Evolutionary conservation across 2,113 vertebrate genomes (phyloP).

Genomic region (Oostethus manadensis): DNA sequence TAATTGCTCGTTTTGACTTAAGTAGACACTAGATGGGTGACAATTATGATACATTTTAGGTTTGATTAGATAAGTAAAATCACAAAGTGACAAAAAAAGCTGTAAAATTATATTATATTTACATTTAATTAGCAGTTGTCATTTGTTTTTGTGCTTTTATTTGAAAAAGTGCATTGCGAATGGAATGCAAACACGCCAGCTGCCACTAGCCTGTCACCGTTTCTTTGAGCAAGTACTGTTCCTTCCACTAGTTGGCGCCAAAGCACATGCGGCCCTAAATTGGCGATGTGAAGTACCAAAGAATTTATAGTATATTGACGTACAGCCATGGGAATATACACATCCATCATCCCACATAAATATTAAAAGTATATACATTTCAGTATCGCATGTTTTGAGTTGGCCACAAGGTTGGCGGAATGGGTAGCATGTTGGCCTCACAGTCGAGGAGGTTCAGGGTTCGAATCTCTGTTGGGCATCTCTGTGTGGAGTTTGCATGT

Average conservation of each 20-base stretch:
- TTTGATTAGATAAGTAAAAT: not conserved
- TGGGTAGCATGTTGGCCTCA: too few relatives aligned
- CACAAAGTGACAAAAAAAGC: not conserved
- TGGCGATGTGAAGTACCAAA: not conserved
- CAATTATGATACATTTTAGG: not conserved
- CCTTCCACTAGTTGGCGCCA: not conserved
- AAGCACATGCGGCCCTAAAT: not conserved
- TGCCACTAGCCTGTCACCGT: not conserved
- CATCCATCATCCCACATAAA: not conserved
- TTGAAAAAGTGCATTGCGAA: too few relatives aligned
- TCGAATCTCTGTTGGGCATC: too few relatives aligned
- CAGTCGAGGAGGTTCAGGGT: too few relatives aligned
- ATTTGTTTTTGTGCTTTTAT: too few relatives aligned
- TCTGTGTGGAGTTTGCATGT: too few relatives aligned
- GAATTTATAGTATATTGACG: not conserved
- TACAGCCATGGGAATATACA: not conserved
- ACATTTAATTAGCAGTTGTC: too few relatives aligned
- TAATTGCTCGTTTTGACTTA: too few relatives aligned
- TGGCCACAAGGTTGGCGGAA: too few relatives aligned
- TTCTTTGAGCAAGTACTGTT: not conserved
- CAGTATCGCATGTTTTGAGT: not conserved
- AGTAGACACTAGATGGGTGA: too few relatives aligned
- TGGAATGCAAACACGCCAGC: too few relatives aligned
- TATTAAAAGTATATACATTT: too few relatives aligned
- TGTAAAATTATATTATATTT: not conserved